Evolutionary conservation across 2,888 invertebrate genomes (phyloP), one percentile per base, ranked within the genome.

Genomic region (Embidobia sp.): DNA sequence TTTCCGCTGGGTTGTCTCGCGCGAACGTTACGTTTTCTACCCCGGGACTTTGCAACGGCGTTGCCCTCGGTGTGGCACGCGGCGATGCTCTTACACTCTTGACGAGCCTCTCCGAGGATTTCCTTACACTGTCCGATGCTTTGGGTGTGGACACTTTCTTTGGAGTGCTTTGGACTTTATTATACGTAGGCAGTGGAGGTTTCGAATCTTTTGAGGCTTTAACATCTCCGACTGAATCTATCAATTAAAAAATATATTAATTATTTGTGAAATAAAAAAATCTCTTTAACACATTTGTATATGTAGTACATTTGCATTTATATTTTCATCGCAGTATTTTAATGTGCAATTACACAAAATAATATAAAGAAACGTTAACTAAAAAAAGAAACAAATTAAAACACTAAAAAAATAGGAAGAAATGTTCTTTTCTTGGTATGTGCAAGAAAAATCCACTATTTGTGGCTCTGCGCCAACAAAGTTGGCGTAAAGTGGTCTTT

Each of bases 131-230:
- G 18, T 85, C 84, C 46, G 73, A 37, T 16, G 73, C 49, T 72
- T 80, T 80, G 19, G 88, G 85, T 15, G 88, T 85, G 61, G 87
- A 79, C 64, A 89, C 85, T 86, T 90, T 90, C 87, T 90, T 90
- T 85, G 89, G 86, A 85, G 90, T 87, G 79, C 87, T 87, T 80
- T 90, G 90, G 75, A 90, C 90, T 87, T 90, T 90, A n/a, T n/a
- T n/a, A n/a, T n/a, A n/a, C n/a, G n/a, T n/a, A 82, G 93, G 93
- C 87, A 93, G 87, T 82, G 93, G 93, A 82, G 93, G 93, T 85
- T 93, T 93, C 84, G 92, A 92, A 82, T 92, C 93, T 49, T 92
- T 93, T 61, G 92, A 91, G 37, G 90, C 87, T 83, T 87, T 90
- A 19, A 82, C 79, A 42, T 90, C 90, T 73, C 84, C 84, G 49